A percentile compares a stretch with the other conserved stretches of the same genome.
Evolutionary conservation across 37 sponge, comb jelly and placozoan genomes (phyloP).

Genomic region (Hexactinellida sp.): DNA sequence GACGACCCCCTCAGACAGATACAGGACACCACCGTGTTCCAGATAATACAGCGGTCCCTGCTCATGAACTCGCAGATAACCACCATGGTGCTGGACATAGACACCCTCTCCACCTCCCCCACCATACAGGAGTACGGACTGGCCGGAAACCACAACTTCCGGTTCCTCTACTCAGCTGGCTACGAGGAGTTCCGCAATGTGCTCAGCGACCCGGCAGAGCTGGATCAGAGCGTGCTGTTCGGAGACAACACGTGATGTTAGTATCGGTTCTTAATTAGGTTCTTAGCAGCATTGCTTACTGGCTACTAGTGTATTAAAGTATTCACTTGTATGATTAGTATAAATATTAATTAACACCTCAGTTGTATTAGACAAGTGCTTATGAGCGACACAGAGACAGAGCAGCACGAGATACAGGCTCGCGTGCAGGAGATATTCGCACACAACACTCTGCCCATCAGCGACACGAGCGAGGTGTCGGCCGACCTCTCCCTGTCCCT

Average conservation of each 20-base stretch:
- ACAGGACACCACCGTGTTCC: constrained; percentile 50
- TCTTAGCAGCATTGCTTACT: no score
- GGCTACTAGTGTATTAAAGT: no score
- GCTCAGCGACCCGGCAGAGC: background rate
- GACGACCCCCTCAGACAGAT: constrained; percentile 43
- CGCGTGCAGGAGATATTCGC: constrained; percentile 13
- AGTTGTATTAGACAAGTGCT: background rate
- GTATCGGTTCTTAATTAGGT: no score
- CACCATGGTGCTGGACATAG: background rate
- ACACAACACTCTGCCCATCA: background rate
- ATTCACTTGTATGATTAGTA: no score
- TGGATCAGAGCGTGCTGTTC: constrained; percentile 2
- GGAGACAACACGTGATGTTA: no score
- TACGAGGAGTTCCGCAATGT: background rate
- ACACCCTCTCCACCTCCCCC: constrained; percentile 11
- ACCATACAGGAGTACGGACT: constrained; percentile 12
- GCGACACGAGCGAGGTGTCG: background rate
- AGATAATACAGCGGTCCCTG: constrained; percentile 1
- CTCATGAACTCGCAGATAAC: background rate
- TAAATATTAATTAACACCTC: background rate
- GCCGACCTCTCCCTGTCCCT: background rate
- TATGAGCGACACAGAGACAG: constrained; percentile 12
- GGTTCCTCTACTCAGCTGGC: background rate
- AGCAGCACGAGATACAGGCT: background rate
- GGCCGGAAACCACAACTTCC: constrained; percentile 2